Percentiles rank a stretch among this genome's conserved stretches.
phyloP scores from a whole-genome alignment of 1,140 invertebrate genomes.

The Notospermus geniculatus region DNA sequence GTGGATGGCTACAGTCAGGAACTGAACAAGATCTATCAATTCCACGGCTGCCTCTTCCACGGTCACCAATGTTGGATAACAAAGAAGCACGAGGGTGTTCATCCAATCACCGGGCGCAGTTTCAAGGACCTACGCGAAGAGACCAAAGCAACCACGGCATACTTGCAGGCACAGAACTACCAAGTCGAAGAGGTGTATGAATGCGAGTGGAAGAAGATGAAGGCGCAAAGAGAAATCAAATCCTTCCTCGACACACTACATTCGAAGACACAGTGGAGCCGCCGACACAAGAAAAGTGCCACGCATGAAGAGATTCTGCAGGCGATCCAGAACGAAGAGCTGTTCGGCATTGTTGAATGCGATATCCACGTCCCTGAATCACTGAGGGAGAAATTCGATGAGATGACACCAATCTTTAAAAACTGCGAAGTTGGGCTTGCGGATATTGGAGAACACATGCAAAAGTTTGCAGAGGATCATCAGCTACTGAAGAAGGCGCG shows the following conservation, averaged over 20 bases:
- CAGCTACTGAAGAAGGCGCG: neutral
- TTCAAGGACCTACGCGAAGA: neutral
- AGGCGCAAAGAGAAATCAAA: neutral
- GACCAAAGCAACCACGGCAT: neutral
- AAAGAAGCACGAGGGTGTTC: neutral
- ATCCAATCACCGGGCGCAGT: neutral
- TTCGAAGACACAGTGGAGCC: neutral
- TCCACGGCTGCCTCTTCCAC: slow-evolving; percentile 27
- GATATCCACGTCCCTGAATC: slow-evolving; percentile 21
- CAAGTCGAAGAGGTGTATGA: neutral
- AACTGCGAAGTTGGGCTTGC: neutral
- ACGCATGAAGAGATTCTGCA: slow-evolving; percentile 19
- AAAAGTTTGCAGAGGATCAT: neutral
- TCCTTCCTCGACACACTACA: neutral
- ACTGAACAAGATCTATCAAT: no score
- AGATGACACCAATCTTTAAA: neutral
- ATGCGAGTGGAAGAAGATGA: slow-evolving; percentile 7
- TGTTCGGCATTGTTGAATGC: slow-evolving; percentile 26
- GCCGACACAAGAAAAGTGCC: slow-evolving; percentile 12
- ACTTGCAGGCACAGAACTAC: neutral
- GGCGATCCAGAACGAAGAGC: slow-evolving; percentile 7
- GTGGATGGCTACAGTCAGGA: slow-evolving; percentile 17
- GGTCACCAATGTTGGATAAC: slow-evolving; percentile 13
- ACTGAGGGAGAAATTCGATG: neutral
- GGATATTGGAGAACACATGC: slow-evolving; percentile 6